Evolutionary conservation across 2,888 invertebrate species (phyloP).

Genomic region (Melangyna quadrimaculata): DNA sequence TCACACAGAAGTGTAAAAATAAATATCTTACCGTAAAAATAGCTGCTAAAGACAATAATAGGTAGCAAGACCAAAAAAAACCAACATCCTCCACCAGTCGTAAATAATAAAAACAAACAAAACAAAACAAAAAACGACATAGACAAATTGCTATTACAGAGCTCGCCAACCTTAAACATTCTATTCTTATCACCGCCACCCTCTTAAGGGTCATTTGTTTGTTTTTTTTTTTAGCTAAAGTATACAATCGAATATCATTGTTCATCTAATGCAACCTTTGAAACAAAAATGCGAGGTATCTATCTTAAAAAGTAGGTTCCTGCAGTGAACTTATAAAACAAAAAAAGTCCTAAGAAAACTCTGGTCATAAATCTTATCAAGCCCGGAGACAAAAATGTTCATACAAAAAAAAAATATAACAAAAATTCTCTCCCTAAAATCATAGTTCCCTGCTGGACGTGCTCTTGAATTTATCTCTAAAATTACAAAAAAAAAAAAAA

Average conservation of each 20-base stretch:
- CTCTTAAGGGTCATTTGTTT: background rate
- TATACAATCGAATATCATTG: background rate
- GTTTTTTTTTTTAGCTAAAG: background rate
- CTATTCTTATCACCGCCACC: background rate
- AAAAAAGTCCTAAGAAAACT: background rate
- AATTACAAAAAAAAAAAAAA: background rate
- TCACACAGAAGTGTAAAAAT: background rate
- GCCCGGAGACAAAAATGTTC: background rate
- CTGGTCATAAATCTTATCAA: background rate
- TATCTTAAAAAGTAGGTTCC: background rate
- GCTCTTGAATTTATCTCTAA: background rate
- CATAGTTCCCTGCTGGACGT: background rate
- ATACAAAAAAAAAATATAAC: background rate
- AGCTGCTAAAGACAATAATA: background rate
- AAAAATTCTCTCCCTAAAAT: background rate
- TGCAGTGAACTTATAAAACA: background rate
- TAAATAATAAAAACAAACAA: too few relatives aligned
- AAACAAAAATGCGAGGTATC: background rate
- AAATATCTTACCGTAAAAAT: background rate
- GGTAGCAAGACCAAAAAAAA: background rate
- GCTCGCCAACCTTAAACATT: background rate
- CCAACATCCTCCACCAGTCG: background rate
- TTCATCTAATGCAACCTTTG: background rate
- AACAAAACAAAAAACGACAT: background rate
- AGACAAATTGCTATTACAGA: background rate